Conservation (phyloP, 2,113 vertebrate species). For the Corythaixoides concolor region DNA sequence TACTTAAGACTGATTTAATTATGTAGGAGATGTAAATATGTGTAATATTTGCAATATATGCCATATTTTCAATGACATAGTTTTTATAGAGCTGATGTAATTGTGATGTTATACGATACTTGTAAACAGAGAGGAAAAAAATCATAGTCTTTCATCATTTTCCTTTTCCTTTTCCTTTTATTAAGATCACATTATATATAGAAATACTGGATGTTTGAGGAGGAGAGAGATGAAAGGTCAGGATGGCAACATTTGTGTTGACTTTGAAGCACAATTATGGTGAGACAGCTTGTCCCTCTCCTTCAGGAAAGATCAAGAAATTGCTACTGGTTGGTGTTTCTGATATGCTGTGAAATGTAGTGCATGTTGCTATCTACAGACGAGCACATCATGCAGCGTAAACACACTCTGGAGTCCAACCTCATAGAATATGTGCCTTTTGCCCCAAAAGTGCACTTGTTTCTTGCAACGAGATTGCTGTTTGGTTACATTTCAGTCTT, state of each 20-base stretch:
- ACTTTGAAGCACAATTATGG: background rate
- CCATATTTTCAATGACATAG: background rate
- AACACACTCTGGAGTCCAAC: background rate
- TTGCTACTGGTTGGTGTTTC: background rate
- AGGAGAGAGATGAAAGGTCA: background rate
- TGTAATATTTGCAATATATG: background rate
- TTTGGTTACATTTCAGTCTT: background rate
- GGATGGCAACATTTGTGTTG: background rate
- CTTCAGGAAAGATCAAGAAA: conserved; percentile 16
- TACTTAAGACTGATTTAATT: conserved; percentile 18
- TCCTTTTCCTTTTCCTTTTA: background rate
- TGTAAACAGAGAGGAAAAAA: conserved; percentile 2
- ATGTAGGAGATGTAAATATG: conserved; percentile 1
- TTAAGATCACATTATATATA: background rate
- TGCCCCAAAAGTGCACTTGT: background rate
- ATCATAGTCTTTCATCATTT: background rate
- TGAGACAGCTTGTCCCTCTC: background rate
- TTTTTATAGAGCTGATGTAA: conserved; percentile 13
- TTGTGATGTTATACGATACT: background rate
- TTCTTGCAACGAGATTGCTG: background rate
- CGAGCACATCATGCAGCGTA: background rate
- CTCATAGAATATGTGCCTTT: background rate
- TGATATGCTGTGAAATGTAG: background rate
- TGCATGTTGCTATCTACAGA: background rate
- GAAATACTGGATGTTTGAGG: background rate